Evolutionary conservation across 2,797 vertebrate species (phyloP).

Genomic region (Scolopax rusticola): DNA sequence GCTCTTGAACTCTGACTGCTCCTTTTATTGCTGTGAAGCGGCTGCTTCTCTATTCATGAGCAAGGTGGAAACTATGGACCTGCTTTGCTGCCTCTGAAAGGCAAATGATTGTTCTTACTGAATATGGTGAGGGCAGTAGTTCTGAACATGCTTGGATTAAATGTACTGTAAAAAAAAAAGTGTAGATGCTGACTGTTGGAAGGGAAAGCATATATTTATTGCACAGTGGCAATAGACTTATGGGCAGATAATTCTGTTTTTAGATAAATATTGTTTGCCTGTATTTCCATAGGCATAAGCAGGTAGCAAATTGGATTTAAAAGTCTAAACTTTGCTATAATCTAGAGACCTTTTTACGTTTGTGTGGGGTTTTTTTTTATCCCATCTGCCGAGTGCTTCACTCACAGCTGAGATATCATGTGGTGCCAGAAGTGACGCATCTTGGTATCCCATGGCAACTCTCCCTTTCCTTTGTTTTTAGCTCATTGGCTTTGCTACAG

Average conservation of each 20-base stretch:
- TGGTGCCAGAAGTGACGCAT: conserved; percentile 10
- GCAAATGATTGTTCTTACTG: neutral
- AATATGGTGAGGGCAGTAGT: neutral
- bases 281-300: neutral
- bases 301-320: neutral
- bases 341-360: neutral
- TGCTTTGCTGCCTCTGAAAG: neutral
- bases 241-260: neutral
- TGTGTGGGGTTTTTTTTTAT: neutral
- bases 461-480: conserved; percentile 12
- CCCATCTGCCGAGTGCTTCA: conserved; percentile 9
- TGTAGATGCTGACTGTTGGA: neutral
- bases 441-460: conserved; percentile 62
- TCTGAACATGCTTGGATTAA: neutral
- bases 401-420: neutral
- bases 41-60: neutral
- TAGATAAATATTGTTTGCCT: neutral
- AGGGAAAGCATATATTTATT: neutral
- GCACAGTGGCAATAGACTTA: neutral
- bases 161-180: neutral
- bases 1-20: neutral
- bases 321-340: conserved; percentile 21
- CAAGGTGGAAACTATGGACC: neutral
- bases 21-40: neutral
- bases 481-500: neutral